Base-by-base conservation (phyloP, 2,888 invertebrate species). In the Meiosimyza decipiens region DNA sequence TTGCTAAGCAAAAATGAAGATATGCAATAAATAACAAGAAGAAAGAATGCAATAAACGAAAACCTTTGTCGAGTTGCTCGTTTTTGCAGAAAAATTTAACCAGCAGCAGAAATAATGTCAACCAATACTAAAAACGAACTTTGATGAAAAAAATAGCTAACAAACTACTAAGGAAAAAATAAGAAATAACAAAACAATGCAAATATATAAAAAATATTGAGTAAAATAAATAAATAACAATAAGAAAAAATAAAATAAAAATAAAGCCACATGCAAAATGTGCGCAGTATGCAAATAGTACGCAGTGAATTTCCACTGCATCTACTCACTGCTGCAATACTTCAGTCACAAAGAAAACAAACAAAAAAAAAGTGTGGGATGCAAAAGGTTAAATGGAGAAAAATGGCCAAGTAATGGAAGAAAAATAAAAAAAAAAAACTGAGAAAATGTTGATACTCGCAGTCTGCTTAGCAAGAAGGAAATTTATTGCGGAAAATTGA, bases 401-500 rank as follows among this genome's bases (percentile, higher is more conserved):
- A 63, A 63, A 16, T 40, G 18, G n/a, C 13, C 47, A 47, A 18
- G 11, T 16, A 22, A 51, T 22, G 51, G 28, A 40, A 64, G 22
- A 28, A 50, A 50, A 22, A 11, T 18, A 18, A 54, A 40, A 2
- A 22, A 2, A 22, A 57, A 9, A 50, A 28, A 22, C 15, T 64
- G 64, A 50, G 2, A 64, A 64, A 55, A 57, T 18, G 18, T 40
- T 40, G 40, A 40, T 40, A 40, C 9, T 40, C 40, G 9, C 40
- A 40, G 6, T 40, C 40, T 40, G 9, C 40, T 9, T 40, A 40
- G 9, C 40, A 40, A 40, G 49, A 60, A 7, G 62, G 12, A 28
- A 69, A 71, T 71, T 71, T 71, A 71, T 71, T 55, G 65, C 65
- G 65, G 57, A 64, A 71, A 71, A 71, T 65, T 71, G 65, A 71